Evolutionary conservation across 2,888 invertebrate species (phyloP), one percentile per base, ranked within the genome.

Genomic region (Melanostoma scalare): DNA sequence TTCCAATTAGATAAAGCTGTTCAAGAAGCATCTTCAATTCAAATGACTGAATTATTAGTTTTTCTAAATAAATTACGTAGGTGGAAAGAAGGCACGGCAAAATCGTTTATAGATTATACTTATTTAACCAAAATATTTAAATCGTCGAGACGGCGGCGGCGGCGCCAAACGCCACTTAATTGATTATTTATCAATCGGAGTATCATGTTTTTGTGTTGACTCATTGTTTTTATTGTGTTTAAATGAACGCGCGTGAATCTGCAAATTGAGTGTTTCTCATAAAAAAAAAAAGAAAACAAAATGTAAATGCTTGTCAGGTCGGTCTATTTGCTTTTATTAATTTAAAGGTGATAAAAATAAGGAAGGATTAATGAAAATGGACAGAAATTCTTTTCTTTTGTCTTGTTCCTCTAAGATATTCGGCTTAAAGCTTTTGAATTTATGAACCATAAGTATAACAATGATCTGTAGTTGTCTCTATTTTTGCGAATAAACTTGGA

Each of bases 51-150:
- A 42, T 30, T 50, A 53, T 53, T 55, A 60, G 74, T 68, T 53
- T 20, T 20, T 52, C 46, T 72, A 38, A 71, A 61, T 76, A 82
- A 68, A 52, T 73, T 69, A 74, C 82, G 82, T 82, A 20, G 82
- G 82, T 55, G 77, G 63, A 8, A 63, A 44, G 48, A 56, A 36
- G 77, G 44, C 61, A 61, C 63, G 63, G 35, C 53, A 36, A 71
- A 69, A 55, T 10, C 67, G 69, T 77, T 82, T 82, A 65, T 74
- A 20, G 73, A 36, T 63, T 58, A 74, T 77, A 33, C 48, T 53
- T 4, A 44, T 4, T 53, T 44, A 35, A 63, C 61, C 42, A 50
- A 40, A 20, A 40, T 6, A 46, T 50, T 20, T 44, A 52, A 58
- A 50, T n/a, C 38, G 38, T 3, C 42, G 20, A 48, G 55, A 61